Conservation (phyloP, 2,113 vertebrate species). For the Rafetus swinhoei region DNA sequence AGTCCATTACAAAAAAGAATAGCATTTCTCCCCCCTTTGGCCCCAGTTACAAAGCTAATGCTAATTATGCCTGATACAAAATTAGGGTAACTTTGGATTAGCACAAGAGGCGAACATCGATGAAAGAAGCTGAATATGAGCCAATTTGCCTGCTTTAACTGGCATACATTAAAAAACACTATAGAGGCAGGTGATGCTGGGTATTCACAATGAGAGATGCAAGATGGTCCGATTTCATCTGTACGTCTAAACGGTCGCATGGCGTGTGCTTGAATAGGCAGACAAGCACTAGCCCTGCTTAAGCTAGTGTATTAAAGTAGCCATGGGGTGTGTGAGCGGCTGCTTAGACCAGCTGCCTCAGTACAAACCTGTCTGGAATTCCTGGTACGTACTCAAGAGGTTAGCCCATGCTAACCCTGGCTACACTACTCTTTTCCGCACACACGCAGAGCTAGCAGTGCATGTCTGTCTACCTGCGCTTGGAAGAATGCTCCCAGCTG, state of each 20-base stretch:
- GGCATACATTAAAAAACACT: neutral
- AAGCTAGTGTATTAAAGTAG: neutral
- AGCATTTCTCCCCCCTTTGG: accelerated
- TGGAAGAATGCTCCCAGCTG: neutral
- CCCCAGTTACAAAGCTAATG: neutral
- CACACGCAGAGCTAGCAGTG: neutral
- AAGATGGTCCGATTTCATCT: neutral
- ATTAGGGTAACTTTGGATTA: slow-evolving; percentile 11
- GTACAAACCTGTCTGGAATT: neutral
- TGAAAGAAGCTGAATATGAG: neutral
- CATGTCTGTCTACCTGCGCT: neutral
- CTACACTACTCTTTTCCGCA: neutral
- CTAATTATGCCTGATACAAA: slow-evolving; percentile 5
- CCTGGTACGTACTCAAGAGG: neutral
- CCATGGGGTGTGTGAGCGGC: neutral
- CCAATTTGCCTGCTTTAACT: slow-evolving; percentile 35
- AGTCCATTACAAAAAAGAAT: neutral
- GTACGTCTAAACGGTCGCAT: too few species aligned
- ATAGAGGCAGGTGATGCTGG: neutral
- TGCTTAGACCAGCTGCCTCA: neutral
- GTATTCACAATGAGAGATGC: neutral
- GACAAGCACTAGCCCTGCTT: neutral
- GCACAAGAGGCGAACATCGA: neutral
- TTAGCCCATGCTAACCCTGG: neutral
- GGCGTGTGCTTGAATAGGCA: neutral